A percentile compares a stretch with the other conserved stretches of the same genome.
phyloP scores from a whole-genome alignment of 2,113 vertebrate species.

The Neofelis nebulosa region DNA sequence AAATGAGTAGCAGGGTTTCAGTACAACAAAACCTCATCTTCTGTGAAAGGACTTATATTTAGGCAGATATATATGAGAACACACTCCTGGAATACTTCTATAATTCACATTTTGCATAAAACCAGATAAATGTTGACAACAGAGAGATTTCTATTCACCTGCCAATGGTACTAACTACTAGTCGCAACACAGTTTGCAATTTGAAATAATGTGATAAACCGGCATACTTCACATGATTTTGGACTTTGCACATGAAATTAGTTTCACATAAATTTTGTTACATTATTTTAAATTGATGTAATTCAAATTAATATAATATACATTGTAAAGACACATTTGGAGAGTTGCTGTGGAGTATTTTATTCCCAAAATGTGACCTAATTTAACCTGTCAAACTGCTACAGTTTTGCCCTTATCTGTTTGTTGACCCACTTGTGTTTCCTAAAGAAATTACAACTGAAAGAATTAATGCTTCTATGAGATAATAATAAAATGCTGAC shows the following conservation, averaged over 20 bases:
- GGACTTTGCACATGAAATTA: neutral
- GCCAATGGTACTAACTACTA: neutral
- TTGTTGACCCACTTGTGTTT: neutral
- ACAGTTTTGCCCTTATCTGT: neutral
- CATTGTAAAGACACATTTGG: neutral
- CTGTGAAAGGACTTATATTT: neutral
- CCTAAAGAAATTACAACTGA: neutral
- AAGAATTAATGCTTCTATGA: neutral
- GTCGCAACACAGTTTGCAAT: neutral
- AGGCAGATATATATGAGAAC: neutral
- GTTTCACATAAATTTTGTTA: neutral
- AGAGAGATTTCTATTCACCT: neutral
- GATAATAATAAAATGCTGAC: neutral
- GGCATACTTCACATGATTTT: neutral
- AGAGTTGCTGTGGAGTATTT: neutral
- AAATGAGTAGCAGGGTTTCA: neutral
- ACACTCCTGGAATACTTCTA: neutral
- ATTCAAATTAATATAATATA: neutral
- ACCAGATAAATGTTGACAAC: neutral
- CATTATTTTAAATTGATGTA: neutral
- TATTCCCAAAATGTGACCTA: neutral
- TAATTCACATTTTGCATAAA: constrained; percentile 19
- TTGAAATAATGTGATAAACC: neutral
- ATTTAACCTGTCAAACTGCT: neutral
- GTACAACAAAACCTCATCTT: neutral